phyloP scores from a whole-genome alignment of 2,888 invertebrate genomes.

The Disparrhopalites patrizii region DNA sequence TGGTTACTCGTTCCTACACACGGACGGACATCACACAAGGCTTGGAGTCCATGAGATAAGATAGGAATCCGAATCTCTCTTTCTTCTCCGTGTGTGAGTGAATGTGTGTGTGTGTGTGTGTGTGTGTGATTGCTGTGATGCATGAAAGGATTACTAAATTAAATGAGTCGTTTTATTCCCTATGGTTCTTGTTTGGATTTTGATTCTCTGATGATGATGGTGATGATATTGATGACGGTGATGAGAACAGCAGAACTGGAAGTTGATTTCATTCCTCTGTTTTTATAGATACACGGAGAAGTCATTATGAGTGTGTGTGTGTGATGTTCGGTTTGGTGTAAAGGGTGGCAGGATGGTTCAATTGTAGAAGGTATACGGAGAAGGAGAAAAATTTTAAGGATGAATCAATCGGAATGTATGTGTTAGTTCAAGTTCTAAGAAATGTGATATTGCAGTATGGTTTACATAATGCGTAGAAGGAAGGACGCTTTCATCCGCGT shows the following conservation, averaged over 20 bases:
- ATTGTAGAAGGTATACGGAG: neutral
- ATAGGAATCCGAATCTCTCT: conserved; percentile 22
- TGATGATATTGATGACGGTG: too few species aligned
- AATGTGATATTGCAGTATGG: too few species aligned
- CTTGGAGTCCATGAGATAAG: conserved; percentile 5
- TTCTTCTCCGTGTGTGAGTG: neutral
- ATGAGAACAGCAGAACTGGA: conserved; percentile 14
- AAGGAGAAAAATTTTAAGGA: too few species aligned
- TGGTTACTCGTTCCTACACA: neutral
- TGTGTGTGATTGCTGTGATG: conserved; percentile 17
- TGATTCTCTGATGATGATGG: neutral
- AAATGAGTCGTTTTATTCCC: conserved; percentile 13
- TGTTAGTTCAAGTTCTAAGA: conserved; percentile 2
- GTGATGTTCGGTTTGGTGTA: neutral
- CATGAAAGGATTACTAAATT: conserved; percentile 24
- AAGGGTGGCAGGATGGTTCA: neutral
- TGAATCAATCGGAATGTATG: conserved; percentile 12
- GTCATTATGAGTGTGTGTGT: neutral
- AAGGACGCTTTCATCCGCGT: too few species aligned
- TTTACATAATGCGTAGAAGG: too few species aligned
- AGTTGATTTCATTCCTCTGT: conserved; percentile 4
- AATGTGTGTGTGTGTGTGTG: neutral
- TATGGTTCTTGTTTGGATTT: conserved; percentile 2
- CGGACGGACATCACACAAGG: neutral
- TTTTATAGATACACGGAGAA: neutral